phyloP scores from a whole-genome alignment of 1,140 invertebrate genomes.

The Drosophila santomea region DNA sequence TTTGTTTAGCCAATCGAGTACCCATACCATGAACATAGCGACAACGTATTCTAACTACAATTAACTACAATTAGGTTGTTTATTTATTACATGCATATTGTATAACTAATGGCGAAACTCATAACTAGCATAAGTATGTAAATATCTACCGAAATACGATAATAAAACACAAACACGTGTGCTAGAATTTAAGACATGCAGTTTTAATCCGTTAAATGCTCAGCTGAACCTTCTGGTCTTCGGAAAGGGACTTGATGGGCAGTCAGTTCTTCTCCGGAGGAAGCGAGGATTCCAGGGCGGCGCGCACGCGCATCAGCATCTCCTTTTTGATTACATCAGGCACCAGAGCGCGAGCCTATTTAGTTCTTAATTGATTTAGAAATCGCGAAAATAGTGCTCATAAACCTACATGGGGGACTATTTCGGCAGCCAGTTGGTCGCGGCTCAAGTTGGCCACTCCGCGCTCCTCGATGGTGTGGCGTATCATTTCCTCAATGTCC shows the following conservation, averaged over 20 bases:
- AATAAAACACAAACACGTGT: slow-evolving; percentile 58
- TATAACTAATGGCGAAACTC: slow-evolving; percentile 55
- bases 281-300: slow-evolving; percentile 25
- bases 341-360: slow-evolving; percentile 90
- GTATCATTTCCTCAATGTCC: slow-evolving; percentile 92
- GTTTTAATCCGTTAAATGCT: background rate
- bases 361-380: background rate
- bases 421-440: slow-evolving; percentile 91
- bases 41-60: slow-evolving; percentile 34
- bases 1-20: slow-evolving; percentile 69
- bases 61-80: slow-evolving; percentile 58
- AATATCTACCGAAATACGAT: slow-evolving; percentile 56
- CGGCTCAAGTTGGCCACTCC: slow-evolving; percentile 90
- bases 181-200: slow-evolving; percentile 45
- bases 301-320: slow-evolving; percentile 87
- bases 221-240: background rate
- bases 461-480: slow-evolving; percentile 91
- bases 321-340: slow-evolving; percentile 96
- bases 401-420: slow-evolving; percentile 87
- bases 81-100: slow-evolving; percentile 74
- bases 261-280: slow-evolving; percentile 3
- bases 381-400: too few species aligned
- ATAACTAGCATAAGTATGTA: slow-evolving; percentile 56
- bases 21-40: slow-evolving; percentile 45
- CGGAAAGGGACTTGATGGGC: background rate